Percentiles rank a stretch among this genome's conserved stretches.
Conservation (phyloP, 2,888 invertebrate genomes). For the Entomobrya proxima region DNA sequence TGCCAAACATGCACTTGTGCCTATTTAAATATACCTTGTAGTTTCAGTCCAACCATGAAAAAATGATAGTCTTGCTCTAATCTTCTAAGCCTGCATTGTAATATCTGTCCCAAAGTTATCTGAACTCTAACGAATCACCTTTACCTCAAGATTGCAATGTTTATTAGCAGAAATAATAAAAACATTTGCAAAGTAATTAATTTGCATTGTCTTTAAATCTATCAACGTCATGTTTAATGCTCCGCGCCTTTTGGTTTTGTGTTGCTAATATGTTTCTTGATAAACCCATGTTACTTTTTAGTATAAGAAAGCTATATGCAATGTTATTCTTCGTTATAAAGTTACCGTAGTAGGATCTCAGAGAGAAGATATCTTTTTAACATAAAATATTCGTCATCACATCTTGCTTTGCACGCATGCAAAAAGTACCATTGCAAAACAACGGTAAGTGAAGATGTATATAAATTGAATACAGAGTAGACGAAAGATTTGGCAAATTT, state of each 20-base stretch:
- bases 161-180: background rate
- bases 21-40: too few species aligned
- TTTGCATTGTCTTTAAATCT: background rate
- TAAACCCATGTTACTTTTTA: background rate
- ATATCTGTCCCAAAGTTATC: background rate
- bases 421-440: background rate
- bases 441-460: background rate
- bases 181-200: background rate
- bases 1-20: too few species aligned
- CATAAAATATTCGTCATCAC: background rate
- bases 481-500: constrained; percentile 64
- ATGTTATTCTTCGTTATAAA: too few species aligned
- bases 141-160: too few species aligned
- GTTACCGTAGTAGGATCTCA: too few species aligned
- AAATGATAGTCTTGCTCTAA: too few species aligned
- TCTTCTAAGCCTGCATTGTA: too few species aligned
- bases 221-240: background rate
- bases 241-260: background rate
- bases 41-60: too few species aligned
- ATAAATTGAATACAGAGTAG: background rate
- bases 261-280: background rate
- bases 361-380: background rate
- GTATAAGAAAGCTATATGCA: too few species aligned
- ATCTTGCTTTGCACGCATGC: too few species aligned
- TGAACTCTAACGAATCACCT: too few species aligned